A percentile compares a stretch with the other conserved stretches of the same genome.
Conservation (phyloP, 35 echinoderm and acorn worm species). For the Ophioderma brevispina region DNA sequence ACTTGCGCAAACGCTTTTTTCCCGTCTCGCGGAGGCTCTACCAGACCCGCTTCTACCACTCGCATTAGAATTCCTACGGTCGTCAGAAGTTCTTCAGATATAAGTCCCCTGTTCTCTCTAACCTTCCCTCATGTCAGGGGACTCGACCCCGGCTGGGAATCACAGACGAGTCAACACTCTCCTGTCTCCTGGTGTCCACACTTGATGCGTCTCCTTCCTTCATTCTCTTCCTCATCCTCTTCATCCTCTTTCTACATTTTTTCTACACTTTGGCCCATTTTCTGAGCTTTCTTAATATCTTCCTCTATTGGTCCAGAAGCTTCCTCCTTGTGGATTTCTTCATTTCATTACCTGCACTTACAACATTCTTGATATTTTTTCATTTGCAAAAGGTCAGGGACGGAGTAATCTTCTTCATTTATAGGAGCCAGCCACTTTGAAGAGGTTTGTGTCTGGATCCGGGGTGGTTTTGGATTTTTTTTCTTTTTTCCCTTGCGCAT, state of each 20-base stretch:
- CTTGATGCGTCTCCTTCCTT: not conserved
- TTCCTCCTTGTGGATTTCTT: constrained; percentile 73
- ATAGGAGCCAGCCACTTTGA: constrained; percentile 78
- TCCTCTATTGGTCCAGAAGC: constrained; percentile 29
- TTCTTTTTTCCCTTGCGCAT: constrained; percentile 82
- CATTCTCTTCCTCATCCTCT: not conserved
- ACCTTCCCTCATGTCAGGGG: not conserved
- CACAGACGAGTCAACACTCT: not conserved
- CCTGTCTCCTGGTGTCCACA: not conserved
- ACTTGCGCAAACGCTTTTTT: constrained; percentile 47
- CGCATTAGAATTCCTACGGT: constrained; percentile 2
- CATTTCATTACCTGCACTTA: constrained; percentile 89
- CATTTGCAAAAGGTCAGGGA: constrained; percentile 97
- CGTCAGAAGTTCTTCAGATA: constrained; percentile 8
- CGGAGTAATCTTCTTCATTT: constrained; percentile 82
- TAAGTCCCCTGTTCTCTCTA: not conserved
- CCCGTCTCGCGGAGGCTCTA: not conserved
- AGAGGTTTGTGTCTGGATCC: constrained; percentile 49
- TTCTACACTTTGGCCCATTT: constrained; percentile 21
- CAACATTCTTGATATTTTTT: constrained; percentile 95
- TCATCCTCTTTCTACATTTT: constrained; percentile 35
- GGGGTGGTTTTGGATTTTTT: constrained; percentile 57
- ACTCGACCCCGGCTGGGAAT: constrained; percentile 7
- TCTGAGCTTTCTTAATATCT: not conserved
- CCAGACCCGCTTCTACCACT: not conserved